Percentiles rank a stretch among this genome's conserved stretches.
phyloP scores from a whole-genome alignment of 2,888 invertebrate species.

The Lottia scabra region DNA sequence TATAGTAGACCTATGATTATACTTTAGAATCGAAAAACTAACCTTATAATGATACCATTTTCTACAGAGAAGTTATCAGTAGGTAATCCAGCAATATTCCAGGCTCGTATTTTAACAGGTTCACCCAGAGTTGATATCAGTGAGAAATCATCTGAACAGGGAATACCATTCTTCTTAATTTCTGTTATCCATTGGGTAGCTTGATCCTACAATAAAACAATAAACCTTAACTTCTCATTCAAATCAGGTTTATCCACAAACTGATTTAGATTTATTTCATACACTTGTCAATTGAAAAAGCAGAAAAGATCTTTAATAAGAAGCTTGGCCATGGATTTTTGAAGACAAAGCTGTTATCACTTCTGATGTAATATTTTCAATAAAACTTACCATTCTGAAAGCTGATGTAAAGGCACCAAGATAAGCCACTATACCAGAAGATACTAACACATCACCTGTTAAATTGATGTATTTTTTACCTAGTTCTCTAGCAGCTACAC shows the following conservation, averaged over 20 bases:
- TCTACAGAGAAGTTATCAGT: slow-evolving; percentile 71
- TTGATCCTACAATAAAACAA: slow-evolving; percentile 71
- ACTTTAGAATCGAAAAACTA: slow-evolving; percentile 18
- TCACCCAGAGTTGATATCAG: slow-evolving; percentile 72
- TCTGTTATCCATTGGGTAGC: slow-evolving; percentile 80
- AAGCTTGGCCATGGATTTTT: too few relatives aligned
- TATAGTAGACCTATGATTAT: too few relatives aligned
- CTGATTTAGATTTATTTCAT: too few relatives aligned
- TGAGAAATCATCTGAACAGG: slow-evolving; percentile 83
- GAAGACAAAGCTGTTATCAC: too few relatives aligned
- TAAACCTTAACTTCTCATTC: not conserved
- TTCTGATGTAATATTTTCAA: too few relatives aligned
- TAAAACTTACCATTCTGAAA: slow-evolving; percentile 62
- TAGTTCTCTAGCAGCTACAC: slow-evolving; percentile 61
- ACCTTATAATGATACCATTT: slow-evolving; percentile 70
- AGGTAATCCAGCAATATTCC: slow-evolving; percentile 71
- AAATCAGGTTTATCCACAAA: too few relatives aligned
- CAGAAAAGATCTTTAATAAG: too few relatives aligned
- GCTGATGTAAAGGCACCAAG: slow-evolving; percentile 69
- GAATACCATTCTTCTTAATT: slow-evolving; percentile 79
- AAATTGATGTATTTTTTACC: slow-evolving; percentile 65
- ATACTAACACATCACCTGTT: slow-evolving; percentile 79
- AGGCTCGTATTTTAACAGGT: slow-evolving; percentile 69
- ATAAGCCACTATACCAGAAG: slow-evolving; percentile 68
- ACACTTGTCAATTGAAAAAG: too few relatives aligned